Percentiles rank a stretch among this genome's conserved stretches.
phyloP scores from a whole-genome alignment of 2,797 vertebrate genomes.

The Fundulus diaphanus region DNA sequence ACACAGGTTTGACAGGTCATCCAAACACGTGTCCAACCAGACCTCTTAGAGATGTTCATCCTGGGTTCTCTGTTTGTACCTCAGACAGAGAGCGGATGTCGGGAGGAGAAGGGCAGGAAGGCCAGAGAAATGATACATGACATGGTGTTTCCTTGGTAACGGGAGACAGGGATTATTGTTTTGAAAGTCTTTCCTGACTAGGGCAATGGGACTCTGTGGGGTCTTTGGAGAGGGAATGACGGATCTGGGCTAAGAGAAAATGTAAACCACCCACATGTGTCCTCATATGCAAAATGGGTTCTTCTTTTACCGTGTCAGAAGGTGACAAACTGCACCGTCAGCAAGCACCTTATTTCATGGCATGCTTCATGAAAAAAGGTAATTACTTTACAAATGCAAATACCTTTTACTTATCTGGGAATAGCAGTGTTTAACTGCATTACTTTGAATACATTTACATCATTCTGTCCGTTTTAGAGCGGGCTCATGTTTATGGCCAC shows the following conservation, averaged over 20 bases:
- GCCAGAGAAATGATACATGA: slow-evolving; percentile 51
- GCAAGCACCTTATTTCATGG: slow-evolving; percentile 2
- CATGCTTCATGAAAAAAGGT: not conserved
- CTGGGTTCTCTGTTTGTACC: slow-evolving; percentile 35
- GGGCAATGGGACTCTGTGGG: slow-evolving; percentile 59
- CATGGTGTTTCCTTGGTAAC: slow-evolving; percentile 63
- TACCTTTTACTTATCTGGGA: not conserved
- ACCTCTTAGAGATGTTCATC: slow-evolving; percentile 33
- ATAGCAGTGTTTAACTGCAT: not conserved
- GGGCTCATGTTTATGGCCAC: no score
- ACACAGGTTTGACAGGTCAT: slow-evolving; percentile 40
- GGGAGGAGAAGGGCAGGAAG: slow-evolving; percentile 29
- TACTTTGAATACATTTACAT: not conserved
- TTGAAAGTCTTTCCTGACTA: slow-evolving; percentile 63
- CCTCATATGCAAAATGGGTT: slow-evolving; percentile 42
- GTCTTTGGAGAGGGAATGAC: slow-evolving; percentile 63
- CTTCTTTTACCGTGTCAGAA: slow-evolving; percentile 37
- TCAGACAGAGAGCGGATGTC: slow-evolving; percentile 27
- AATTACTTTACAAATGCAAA: not conserved
- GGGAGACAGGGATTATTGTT: slow-evolving; percentile 57
- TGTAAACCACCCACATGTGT: slow-evolving; percentile 64
- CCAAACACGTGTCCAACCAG: slow-evolving; percentile 43
- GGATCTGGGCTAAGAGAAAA: slow-evolving; percentile 70
- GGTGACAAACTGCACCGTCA: slow-evolving; percentile 28
- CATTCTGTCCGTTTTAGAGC: not conserved